Conservation (phyloP, 2,113 vertebrate species). For the Capreolus pygargus region DNA sequence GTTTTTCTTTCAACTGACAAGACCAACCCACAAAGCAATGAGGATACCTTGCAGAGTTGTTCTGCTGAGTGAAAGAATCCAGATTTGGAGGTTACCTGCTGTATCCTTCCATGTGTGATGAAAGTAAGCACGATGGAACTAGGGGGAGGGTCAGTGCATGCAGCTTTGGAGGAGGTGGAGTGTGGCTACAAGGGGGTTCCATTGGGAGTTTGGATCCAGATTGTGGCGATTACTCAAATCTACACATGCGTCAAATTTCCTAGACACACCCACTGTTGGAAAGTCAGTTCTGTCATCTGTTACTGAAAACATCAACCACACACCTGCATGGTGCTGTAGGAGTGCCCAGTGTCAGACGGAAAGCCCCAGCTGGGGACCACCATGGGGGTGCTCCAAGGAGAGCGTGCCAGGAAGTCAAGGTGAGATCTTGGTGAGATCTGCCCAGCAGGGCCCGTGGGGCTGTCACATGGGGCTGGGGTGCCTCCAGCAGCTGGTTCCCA, state of each 20-base stretch:
- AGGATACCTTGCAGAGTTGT: neutral
- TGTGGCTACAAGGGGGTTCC: accelerated
- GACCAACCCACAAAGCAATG: neutral
- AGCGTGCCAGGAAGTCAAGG: neutral
- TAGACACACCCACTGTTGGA: neutral
- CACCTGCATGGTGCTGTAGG: accelerated
- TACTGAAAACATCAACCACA: neutral
- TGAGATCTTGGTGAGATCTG: neutral
- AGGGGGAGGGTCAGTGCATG: accelerated
- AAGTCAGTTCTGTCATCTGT: neutral
- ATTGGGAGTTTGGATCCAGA: accelerated
- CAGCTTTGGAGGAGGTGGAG: accelerated
- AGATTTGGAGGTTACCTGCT: neutral
- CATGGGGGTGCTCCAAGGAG: accelerated
- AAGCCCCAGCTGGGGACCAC: accelerated
- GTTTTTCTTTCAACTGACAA: no score
- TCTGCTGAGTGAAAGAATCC: neutral
- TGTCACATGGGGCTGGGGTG: neutral
- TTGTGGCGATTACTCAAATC: neutral
- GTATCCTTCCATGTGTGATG: accelerated
- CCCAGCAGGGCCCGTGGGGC: neutral
- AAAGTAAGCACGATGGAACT: accelerated
- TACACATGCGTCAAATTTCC: accelerated
- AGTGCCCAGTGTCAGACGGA: neutral
- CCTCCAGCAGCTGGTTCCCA: neutral